Conservation (phyloP, 2,113 vertebrate genomes). For the Corynorhinus townsendii region DNA sequence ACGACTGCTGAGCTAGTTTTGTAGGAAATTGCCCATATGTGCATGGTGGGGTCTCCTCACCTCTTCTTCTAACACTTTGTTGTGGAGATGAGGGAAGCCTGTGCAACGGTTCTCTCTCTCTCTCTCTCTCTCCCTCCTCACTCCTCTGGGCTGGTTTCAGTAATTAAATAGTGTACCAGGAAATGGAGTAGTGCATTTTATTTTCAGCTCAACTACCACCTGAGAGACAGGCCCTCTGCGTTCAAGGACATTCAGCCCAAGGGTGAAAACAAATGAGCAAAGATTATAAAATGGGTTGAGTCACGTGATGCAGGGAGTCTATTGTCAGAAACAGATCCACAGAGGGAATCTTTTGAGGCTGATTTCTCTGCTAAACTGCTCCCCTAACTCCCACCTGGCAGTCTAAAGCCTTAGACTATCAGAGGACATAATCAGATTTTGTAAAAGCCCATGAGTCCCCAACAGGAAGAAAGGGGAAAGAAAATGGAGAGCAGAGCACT, state of each 20-base stretch:
- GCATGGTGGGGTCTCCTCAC: not conserved
- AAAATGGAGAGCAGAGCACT: not conserved
- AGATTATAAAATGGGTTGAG: not conserved
- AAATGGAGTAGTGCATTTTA: constrained; percentile 39
- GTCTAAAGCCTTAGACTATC: constrained; percentile 25
- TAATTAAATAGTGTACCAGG: constrained; percentile 52
- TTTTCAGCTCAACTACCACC: constrained; percentile 24
- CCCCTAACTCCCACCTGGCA: not conserved
- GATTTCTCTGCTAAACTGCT: constrained; percentile 37
- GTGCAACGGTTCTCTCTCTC: not conserved
- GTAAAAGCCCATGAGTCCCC: constrained; percentile 5
- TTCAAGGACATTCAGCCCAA: constrained; percentile 37
- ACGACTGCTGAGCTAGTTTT: constrained; percentile 44
- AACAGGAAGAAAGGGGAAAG: constrained; percentile 17
- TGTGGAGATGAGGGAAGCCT: not conserved
- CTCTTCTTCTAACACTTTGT: not conserved
- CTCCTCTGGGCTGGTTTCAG: constrained; percentile 51
- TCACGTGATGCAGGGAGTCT: not conserved
- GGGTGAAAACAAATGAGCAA: constrained; percentile 56
- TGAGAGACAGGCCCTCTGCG: not conserved
- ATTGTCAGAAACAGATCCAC: not conserved
- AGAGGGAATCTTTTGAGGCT: not conserved
- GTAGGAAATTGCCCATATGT: not conserved
- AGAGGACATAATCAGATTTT: constrained; percentile 11
- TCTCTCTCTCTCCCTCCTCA: not conserved